Evolutionary conservation across 2,113 vertebrate genomes (phyloP).

Genomic region (Phyllostomus discolor): DNA sequence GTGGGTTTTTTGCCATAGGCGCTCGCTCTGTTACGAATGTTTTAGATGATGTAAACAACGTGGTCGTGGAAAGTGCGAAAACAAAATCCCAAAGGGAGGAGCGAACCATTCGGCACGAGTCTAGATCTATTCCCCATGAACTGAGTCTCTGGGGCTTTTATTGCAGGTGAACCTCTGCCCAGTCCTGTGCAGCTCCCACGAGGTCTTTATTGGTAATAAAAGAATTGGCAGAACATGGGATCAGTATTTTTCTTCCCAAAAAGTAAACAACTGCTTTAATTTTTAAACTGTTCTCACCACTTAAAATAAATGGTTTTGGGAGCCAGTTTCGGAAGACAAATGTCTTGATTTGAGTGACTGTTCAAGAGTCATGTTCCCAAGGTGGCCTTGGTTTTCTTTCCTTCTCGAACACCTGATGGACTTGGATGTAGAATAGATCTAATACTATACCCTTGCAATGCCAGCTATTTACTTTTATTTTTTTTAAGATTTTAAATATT

Average conservation of each 20-base stretch:
- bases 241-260: neutral
- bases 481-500: no score
- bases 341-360: constrained; percentile 43
- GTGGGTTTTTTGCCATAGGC: constrained; percentile 16
- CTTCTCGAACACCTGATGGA: neutral
- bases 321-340: constrained; percentile 37
- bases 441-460: neutral
- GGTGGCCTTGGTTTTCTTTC: constrained; percentile 20
- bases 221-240: neutral
- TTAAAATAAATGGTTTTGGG: constrained; percentile 40
- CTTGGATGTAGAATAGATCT: neutral
- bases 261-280: constrained; percentile 37
- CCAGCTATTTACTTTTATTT: neutral
- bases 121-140: neutral
- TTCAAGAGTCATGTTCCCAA: constrained; percentile 35
- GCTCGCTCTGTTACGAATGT: constrained; percentile 32
- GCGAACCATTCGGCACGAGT: neutral
- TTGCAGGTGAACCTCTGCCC: neutral
- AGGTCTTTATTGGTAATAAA: neutral
- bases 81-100: neutral
- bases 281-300: neutral
- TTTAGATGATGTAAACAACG: constrained; percentile 40
- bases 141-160: neutral
- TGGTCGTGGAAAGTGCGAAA: neutral
- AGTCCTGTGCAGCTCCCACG: neutral